Base-by-base conservation (phyloP, 37 sponge, comb jelly and placozoan species). In the Sycon ciliatum region DNA sequence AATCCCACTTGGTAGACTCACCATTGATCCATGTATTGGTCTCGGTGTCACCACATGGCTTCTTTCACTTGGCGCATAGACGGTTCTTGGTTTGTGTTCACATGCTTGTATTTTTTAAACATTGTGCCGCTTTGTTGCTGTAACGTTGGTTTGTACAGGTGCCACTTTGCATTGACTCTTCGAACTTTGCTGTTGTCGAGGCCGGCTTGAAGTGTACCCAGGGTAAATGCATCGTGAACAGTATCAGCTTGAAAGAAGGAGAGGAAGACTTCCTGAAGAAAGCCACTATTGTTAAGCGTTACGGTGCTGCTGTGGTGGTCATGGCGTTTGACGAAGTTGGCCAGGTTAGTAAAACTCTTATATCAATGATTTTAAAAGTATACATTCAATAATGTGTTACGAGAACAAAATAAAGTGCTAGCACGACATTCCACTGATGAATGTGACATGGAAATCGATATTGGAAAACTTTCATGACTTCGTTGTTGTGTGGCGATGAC, bases 311-410 rank as follows among this genome's bases (percentile, higher is more conserved):
- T 36, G 87, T 89, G 20, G 93, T 97, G 1, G 83, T 97, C 22
- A 97, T 97, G 99, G 99, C 99, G 2, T 92, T 97, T 72, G 99
- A 97, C 74, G 93, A 97, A 71, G 67, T 57, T 4, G 93, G 93
- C 38, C 99, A 97, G 79, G 94, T 89, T 52, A 24, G 74, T 0
- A 13, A 27, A 0, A 57, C n/a, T n/a, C n/a, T n/a, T n/a, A n/a
- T n/a, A n/a, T n/a, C n/a, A n/a, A n/a, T n/a, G n/a, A n/a, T n/a
- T n/a, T n/a, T n/a, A n/a, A n/a, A n/a, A n/a, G n/a, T n/a, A n/a
- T n/a, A n/a, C n/a, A n/a, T n/a, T n/a, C n/a, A n/a, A n/a, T n/a
- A n/a, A n/a, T n/a, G n/a, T n/a, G n/a, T n/a, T n/a, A n/a, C n/a
- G n/a, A n/a, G n/a, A n/a, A n/a, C n/a, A n/a, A n/a, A n/a, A n/a